phyloP scores from a whole-genome alignment of 2,797 vertebrate species.

The Megalops cyprinoides region DNA sequence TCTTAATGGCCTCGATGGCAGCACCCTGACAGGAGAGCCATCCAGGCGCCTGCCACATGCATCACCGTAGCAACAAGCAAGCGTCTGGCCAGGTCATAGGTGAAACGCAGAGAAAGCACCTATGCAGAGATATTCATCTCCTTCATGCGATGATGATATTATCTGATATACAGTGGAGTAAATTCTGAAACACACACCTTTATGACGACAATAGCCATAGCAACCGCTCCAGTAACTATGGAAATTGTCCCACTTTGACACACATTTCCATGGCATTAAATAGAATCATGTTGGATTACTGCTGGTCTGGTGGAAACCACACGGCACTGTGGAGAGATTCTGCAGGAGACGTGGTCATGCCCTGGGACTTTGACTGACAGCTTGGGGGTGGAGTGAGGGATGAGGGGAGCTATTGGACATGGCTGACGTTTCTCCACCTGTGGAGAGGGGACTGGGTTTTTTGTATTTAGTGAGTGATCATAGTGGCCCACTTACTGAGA shows the following conservation, averaged over 20 bases:
- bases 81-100: slow-evolving; percentile 8
- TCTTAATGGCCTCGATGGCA: slow-evolving; percentile 33
- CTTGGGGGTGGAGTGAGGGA: neutral
- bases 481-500: neutral
- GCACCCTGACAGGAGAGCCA: slow-evolving; percentile 19
- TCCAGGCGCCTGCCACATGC: slow-evolving; percentile 12
- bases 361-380: neutral
- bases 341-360: neutral
- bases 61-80: neutral
- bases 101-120: slow-evolving; percentile 17
- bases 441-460: neutral
- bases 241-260: slow-evolving; percentile 35
- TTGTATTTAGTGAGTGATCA: neutral
- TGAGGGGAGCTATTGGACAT: neutral
- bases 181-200: slow-evolving; percentile 29
- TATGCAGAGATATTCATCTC: neutral
- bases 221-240: slow-evolving; percentile 55
- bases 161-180: slow-evolving; percentile 28
- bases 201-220: slow-evolving; percentile 37
- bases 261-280: slow-evolving; percentile 31
- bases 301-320: neutral
- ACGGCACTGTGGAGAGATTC: neutral
- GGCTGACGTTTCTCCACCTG: too few species aligned
- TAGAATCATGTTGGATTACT: slow-evolving; percentile 23
- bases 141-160: slow-evolving; percentile 12